Base-by-base conservation (phyloP, 2,113 vertebrate genomes). In the Thymallus thymallus region DNA sequence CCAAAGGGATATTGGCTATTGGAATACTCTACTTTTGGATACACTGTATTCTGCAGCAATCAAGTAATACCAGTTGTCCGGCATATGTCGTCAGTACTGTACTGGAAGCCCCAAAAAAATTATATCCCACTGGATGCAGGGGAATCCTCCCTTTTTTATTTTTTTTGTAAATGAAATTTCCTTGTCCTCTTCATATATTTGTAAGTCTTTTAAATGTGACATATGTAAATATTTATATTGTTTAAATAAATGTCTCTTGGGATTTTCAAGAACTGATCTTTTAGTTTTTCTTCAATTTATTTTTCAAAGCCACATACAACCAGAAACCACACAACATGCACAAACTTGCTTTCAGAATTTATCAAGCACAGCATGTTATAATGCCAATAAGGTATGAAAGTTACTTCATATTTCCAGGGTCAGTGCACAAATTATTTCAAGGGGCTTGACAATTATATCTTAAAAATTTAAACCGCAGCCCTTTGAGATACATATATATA, bases 131-230 rank as follows among this genome's bases (percentile, higher is more conserved):
- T 7, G 14, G 67, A 61, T 55, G 85, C 73, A 81, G 2, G 10
- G 2, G 9, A 61, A 56, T 72, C 6, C 74, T 41, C 10, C 35
- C 35, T 10, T 80, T 79, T 75, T 80, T 58, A 69, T 73, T 23
- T 77, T 85, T 85, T 76, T 82, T 80, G n/a, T n/a, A n/a, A 79
- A 78, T 79, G 30, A 84, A 80, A 80, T 85, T n/a, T 3, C 61
- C 74, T 60, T 16, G 16, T 41, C 35, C 35, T 41, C 1, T 6
- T 41, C 9, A 6, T 10, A 60, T 60, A 60, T 26, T 46, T 2
- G 23, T 18, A 41, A 3, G 9, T 41, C 9, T 41, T 69, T 70
- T 79, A 68, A 26, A 26, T 74, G 67, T 74, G 26, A 69, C 18
- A 69, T 80, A 41, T 41, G 35, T 41, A 41, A 41, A 41, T 41